Conservation (phyloP, 2,797 vertebrate species). For the Dallia pectoralis region DNA sequence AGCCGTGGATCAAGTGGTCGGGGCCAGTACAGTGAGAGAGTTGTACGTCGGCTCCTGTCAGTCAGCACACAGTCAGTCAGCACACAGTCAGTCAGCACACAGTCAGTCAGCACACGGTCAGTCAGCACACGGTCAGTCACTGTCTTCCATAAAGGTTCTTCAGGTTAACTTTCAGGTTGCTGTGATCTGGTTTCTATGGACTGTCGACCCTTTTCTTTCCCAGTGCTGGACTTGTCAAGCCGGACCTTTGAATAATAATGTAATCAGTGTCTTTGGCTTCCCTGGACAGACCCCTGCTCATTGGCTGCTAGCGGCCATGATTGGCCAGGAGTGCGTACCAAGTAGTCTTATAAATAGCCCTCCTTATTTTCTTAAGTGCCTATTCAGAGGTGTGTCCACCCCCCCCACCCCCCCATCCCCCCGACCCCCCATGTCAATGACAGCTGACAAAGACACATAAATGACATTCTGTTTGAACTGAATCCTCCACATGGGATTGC, state of each 20-base stretch:
- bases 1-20: not conserved
- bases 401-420: not conserved
- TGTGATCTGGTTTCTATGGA: conserved; percentile 1
- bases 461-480: not conserved
- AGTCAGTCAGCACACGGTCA: not conserved
- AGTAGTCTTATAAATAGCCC: not conserved
- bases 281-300: not conserved
- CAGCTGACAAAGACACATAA: not conserved
- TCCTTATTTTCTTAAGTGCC: not conserved
- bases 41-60: not conserved
- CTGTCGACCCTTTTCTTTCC: not conserved
- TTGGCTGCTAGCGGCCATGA: not conserved
- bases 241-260: not conserved
- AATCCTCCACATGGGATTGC: conserved; percentile 45
- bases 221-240: not conserved
- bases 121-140: not conserved
- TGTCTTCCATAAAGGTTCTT: not conserved
- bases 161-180: not conserved
- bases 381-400: not conserved
- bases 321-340: not conserved
- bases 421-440: not conserved
- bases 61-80: not conserved
- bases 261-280: not conserved
- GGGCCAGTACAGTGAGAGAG: not conserved
- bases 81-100: not conserved